phyloP scores from a whole-genome alignment of 2,888 invertebrate species.

The Aspidiotus destructor region DNA sequence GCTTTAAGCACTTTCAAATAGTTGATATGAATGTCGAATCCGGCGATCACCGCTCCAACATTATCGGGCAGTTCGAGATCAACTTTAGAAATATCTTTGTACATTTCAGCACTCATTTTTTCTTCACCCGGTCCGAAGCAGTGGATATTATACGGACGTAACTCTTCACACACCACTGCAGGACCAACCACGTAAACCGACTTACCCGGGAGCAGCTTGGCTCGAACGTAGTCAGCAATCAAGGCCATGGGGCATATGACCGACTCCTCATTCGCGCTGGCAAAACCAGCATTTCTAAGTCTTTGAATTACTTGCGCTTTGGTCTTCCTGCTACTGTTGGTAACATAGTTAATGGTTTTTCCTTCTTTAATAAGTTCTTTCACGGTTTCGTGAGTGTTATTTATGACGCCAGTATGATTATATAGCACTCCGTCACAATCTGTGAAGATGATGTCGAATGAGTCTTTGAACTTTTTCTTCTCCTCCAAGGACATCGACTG shows the following conservation, averaged over 20 bases:
- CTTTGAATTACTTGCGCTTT: slow-evolving; percentile 50
- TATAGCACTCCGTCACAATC: slow-evolving; percentile 55
- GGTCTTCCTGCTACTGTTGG: slow-evolving; percentile 58
- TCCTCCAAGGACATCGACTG: slow-evolving; percentile 36
- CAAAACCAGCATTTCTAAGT: slow-evolving; percentile 48
- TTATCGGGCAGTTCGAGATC: slow-evolving; percentile 55
- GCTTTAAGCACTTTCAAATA: slow-evolving; percentile 87
- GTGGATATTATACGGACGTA: slow-evolving; percentile 46
- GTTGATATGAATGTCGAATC: slow-evolving; percentile 71
- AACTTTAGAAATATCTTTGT: not conserved
- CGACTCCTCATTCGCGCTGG: slow-evolving; percentile 40
- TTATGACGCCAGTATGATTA: slow-evolving; percentile 46
- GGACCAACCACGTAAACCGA: slow-evolving; percentile 76
- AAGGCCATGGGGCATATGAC: slow-evolving; percentile 42
- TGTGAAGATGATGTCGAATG: slow-evolving; percentile 48
- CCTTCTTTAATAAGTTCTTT: slow-evolving; percentile 46
- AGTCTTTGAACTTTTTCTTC: slow-evolving; percentile 41
- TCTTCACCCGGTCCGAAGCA: slow-evolving; percentile 34
- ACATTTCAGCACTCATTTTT: too few species aligned
- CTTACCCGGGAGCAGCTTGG: slow-evolving; percentile 60
- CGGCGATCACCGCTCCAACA: slow-evolving; percentile 56
- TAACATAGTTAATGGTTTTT: slow-evolving; percentile 55
- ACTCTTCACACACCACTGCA: slow-evolving; percentile 44
- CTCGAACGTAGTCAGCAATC: slow-evolving; percentile 68
- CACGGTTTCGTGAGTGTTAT: slow-evolving; percentile 46